Percentiles rank a stretch among this genome's conserved stretches.
These are phyloP conservation scores for Drosophila truncata DNA, from an alignment of 1,140 invertebrate genomes.

Conservation along the genomic window DNA sequence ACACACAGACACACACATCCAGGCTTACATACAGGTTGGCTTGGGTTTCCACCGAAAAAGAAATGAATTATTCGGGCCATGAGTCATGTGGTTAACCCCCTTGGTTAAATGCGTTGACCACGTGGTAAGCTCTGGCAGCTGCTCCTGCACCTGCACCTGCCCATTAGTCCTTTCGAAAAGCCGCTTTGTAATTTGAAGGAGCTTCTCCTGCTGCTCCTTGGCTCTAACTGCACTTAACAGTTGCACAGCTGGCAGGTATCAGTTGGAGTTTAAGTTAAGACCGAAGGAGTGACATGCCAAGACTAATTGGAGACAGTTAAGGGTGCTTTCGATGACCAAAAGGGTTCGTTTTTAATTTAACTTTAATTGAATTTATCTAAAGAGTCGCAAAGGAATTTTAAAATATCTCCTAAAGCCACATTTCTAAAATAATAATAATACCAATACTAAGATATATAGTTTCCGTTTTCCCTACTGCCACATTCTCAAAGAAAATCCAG, in stretches of 20 bases:
- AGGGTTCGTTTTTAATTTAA: neutral
- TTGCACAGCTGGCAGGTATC: conserved; percentile 64
- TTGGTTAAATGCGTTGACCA: conserved; percentile 39
- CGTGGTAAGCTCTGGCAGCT: conserved; percentile 53
- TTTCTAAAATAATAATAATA: neutral
- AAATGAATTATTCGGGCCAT: conserved; percentile 28
- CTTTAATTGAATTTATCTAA: neutral
- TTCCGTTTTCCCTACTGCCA: neutral
- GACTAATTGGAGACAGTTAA: conserved; percentile 16
- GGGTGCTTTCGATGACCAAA: conserved; percentile 1
- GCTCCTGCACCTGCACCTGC: conserved; percentile 42
- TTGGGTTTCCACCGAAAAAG: conserved; percentile 17
- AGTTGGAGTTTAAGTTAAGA: conserved; percentile 1
- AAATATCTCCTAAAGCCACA: neutral
- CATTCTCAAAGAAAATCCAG: neutral
- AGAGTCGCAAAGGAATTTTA: too few relatives aligned
- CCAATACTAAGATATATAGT: neutral
- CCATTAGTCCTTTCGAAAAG: conserved; percentile 65
- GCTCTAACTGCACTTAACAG: conserved; percentile 73
- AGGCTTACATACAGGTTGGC: conserved; percentile 26
- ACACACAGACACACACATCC: conserved; percentile 21
- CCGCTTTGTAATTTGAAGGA: conserved; percentile 75
- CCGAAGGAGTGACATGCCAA: conserved; percentile 36
- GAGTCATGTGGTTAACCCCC: conserved; percentile 48
- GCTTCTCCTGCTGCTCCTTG: conserved; percentile 37